These are phyloP conservation scores for Pogonomyrmex barbatus DNA, from an alignment of 1,140 invertebrate genomes.

Conservation along the genomic window DNA sequence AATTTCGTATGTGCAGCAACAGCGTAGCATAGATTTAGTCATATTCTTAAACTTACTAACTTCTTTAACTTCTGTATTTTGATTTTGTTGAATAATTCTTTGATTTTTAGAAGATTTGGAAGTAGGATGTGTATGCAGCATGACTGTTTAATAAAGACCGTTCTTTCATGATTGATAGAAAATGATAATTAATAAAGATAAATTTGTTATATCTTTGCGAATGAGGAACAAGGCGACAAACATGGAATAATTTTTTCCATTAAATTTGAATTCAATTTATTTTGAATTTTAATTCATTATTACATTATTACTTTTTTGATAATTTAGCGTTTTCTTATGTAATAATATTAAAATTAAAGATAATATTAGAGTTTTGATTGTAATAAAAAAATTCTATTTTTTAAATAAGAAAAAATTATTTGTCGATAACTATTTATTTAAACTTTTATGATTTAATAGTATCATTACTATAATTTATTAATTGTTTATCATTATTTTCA, in stretches of 20 bases:
- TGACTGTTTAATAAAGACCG: neutral
- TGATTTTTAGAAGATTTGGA: too few relatives aligned
- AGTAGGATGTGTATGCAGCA: neutral
- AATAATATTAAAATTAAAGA: neutral
- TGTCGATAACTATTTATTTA: conserved; percentile 20
- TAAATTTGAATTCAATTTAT: too few relatives aligned
- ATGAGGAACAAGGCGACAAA: neutral
- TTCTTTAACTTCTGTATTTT: conserved; percentile 8
- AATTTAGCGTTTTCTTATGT: neutral
- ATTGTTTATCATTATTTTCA: conserved; percentile 14
- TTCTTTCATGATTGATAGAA: neutral
- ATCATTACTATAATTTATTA: neutral
- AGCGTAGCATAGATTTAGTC: neutral
- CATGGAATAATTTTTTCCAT: neutral
- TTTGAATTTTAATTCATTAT: too few relatives aligned
- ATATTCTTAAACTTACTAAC: conserved; percentile 2
- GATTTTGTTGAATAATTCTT: neutral
- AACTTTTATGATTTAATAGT: neutral
- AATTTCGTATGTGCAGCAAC: conserved; percentile 39
- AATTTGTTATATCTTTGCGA: neutral
- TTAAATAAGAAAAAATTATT: neutral
- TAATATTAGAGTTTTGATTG: neutral
- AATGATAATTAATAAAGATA: neutral
- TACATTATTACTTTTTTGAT: neutral
- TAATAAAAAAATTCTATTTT: neutral